Conservation (phyloP, 2,797 vertebrate species). For the Tragelaphus oryx region DNA sequence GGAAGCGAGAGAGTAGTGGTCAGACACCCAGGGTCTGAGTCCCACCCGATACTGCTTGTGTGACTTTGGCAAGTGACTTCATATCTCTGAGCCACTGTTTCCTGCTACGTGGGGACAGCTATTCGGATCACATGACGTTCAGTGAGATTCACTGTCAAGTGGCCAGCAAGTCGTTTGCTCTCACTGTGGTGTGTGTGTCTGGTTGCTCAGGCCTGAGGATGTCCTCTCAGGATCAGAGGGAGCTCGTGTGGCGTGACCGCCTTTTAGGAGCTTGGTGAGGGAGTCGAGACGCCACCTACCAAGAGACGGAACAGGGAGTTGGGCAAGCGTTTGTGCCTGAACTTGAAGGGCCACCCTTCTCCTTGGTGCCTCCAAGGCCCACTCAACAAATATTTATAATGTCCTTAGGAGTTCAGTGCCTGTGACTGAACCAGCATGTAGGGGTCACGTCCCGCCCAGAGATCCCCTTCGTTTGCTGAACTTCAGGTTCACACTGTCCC, state of each 20-base stretch:
- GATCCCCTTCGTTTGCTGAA: background rate
- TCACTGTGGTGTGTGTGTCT: background rate
- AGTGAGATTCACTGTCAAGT: background rate
- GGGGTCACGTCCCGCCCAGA: background rate
- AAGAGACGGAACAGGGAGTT: background rate
- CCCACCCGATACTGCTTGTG: background rate
- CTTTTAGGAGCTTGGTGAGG: background rate
- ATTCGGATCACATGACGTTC: background rate
- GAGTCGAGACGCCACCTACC: background rate
- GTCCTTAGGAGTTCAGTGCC: background rate
- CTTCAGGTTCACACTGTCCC: background rate
- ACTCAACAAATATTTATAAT: background rate
- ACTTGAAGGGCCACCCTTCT: background rate
- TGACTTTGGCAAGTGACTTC: background rate
- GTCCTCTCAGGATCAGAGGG: background rate
- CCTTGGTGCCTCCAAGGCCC: background rate
- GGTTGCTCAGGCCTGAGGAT: background rate
- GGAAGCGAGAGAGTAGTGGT: background rate
- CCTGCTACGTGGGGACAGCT: background rate
- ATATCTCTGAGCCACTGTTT: background rate
- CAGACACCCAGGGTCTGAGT: background rate
- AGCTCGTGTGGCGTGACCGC: fast-evolving
- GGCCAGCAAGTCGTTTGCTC: background rate
- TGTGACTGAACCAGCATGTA: background rate
- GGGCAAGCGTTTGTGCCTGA: background rate